Base-by-base conservation (phyloP, 2,113 vertebrate genomes). In the Cichladusa arquata region DNA sequence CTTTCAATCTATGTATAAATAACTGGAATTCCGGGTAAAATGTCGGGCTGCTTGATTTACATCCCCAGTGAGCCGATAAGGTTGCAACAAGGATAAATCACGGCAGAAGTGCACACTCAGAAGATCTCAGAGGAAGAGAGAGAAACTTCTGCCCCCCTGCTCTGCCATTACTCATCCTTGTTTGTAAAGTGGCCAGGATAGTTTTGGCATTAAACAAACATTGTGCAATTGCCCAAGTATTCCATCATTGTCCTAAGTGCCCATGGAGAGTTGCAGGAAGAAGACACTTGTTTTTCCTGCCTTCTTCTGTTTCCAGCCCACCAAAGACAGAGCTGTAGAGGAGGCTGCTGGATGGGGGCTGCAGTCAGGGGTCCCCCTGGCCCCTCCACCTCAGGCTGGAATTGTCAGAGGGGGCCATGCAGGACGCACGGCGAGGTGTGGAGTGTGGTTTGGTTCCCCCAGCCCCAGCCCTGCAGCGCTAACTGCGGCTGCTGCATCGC, bases 1-100 rank as follows among this genome's bases (percentile, higher is more conserved):
- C 96, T 93, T 76, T 72, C 92, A 81, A 81, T 81, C 88, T 71
- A 20, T n/a, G 83, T 67, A 92, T 86, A 97, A 94, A 94, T 90
- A 96, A 88, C 86, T 93, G 96, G 96, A 67, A 94, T 94, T 95
- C 94, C 86, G 95, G 94, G 94, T 66, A 91, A 71, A 93, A 62
- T 5, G 76, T 70, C 62, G 80, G 88, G 31, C 34, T 12, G 72
- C 86, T 84, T 93, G 88, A 95, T 96, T 94, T 97, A 94, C 94
- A 88, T 86, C 91, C 88, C 91, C 83, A 47, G 94, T 0, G 25
- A 81, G 88, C 74, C 80, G 62, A 93, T 90, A 71, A 92, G 94
- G 92, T 88, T 92, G 94, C 79, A 31, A 82, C 71, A 86, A 95
- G 95, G 95, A 96, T 92, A 96, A 97, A 96, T 94, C 88, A 90